A percentile compares a stretch with the other conserved stretches of the same genome.
These are phyloP conservation scores for Phylloscopus trochilus DNA, from an alignment of 2,113 vertebrate genomes.

Conservation along the genomic window DNA sequence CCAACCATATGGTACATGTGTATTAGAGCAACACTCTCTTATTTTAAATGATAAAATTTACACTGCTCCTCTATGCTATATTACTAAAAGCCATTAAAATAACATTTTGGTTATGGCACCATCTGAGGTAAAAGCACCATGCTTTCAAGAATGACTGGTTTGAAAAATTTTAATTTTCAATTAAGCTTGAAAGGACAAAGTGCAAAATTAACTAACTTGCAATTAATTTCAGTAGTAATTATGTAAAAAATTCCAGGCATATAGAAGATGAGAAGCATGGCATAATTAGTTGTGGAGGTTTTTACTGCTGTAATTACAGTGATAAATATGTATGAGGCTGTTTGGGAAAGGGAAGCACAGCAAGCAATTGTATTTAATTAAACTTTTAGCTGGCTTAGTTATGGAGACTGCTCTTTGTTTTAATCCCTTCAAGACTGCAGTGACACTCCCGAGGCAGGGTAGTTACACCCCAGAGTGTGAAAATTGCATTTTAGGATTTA, in stretches of 20 bases:
- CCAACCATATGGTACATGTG: neutral
- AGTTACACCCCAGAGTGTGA: neutral
- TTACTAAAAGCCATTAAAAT: neutral
- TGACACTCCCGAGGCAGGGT: slow-evolving; percentile 29
- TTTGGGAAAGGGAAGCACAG: slow-evolving; percentile 65
- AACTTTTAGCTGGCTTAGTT: slow-evolving; percentile 72
- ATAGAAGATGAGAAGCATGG: slow-evolving; percentile 65
- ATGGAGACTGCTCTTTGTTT: slow-evolving; percentile 53
- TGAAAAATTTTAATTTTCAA: slow-evolving; percentile 68
- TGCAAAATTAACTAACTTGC: slow-evolving; percentile 77
- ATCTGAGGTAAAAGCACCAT: neutral
- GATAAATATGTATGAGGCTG: slow-evolving; percentile 80
- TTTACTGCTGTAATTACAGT: slow-evolving; percentile 71
- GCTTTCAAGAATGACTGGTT: slow-evolving; percentile 21
- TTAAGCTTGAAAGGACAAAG: slow-evolving; percentile 73
- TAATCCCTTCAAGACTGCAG: slow-evolving; percentile 49
- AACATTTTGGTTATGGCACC: neutral
- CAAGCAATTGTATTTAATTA: slow-evolving; percentile 78
- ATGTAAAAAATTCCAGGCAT: slow-evolving; percentile 72
- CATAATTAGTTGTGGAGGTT: slow-evolving; percentile 74
- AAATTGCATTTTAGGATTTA: neutral
- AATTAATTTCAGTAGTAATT: slow-evolving; percentile 81
- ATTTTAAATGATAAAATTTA: neutral
- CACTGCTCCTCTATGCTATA: neutral
- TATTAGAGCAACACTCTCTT: neutral